These are phyloP conservation scores for Akabosia matsudoensis DNA, from an alignment of 1,140 invertebrate species.

Conservation along the genomic window DNA sequence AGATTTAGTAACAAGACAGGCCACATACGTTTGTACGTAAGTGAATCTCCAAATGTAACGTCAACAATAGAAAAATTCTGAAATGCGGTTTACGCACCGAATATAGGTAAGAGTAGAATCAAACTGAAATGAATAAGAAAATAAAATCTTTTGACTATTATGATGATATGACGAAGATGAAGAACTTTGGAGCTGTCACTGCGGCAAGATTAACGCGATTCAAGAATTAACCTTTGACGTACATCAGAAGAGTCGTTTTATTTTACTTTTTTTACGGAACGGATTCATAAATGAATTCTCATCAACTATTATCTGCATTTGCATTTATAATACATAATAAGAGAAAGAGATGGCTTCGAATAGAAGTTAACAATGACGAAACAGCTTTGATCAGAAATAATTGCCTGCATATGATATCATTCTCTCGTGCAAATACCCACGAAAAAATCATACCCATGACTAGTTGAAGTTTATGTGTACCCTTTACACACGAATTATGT, in stretches of 20 bases:
- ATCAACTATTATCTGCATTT: too few relatives aligned
- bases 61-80: not conserved
- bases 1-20: too few relatives aligned
- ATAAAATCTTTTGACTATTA: not conserved
- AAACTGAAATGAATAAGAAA: not conserved
- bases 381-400: not conserved
- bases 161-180: slow-evolving; percentile 14
- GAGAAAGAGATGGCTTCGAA: not conserved
- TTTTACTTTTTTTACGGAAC: not conserved
- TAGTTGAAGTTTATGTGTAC: too few relatives aligned
- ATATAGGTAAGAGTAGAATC: not conserved
- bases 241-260: not conserved
- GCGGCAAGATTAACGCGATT: slow-evolving; percentile 42
- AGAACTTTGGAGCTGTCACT: slow-evolving; percentile 34
- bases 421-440: too few relatives aligned
- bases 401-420: not conserved
- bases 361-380: too few relatives aligned
- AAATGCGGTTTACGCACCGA: not conserved
- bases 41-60: too few relatives aligned
- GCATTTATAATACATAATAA: too few relatives aligned
- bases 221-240: slow-evolving; percentile 46
- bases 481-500: too few relatives aligned
- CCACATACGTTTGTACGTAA: too few relatives aligned
- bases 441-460: too few relatives aligned
- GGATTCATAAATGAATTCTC: too few relatives aligned